A percentile compares a stretch with the other conserved stretches of the same genome.
Conservation (phyloP, 2,888 invertebrate species). For the Stenodera caucasica region DNA sequence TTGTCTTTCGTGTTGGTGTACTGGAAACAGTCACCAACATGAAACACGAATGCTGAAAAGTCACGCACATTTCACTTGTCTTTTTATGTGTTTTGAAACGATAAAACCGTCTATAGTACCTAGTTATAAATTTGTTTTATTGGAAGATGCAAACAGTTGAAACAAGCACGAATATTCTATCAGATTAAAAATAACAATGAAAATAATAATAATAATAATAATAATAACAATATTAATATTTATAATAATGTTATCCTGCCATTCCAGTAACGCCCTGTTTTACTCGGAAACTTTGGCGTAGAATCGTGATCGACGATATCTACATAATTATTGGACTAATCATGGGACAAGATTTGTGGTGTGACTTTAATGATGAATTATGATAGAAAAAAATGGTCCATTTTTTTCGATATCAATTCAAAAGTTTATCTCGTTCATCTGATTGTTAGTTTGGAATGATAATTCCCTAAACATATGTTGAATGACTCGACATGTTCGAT, state of each 20-base stretch:
- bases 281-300: background rate
- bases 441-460: background rate
- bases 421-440: background rate
- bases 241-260: too few relatives aligned
- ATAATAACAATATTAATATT: too few relatives aligned
- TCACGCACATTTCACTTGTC: background rate
- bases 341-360: background rate
- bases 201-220: too few relatives aligned
- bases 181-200: background rate
- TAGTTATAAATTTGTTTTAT: background rate
- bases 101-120: too few relatives aligned
- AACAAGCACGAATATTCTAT: background rate
- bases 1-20: constrained; percentile 5
- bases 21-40: background rate
- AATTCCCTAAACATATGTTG: background rate
- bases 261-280: background rate
- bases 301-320: background rate
- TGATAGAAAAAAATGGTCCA: too few relatives aligned
- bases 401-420: background rate
- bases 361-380: too few relatives aligned
- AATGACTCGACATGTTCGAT: background rate
- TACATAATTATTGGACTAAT: background rate
- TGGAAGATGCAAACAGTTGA: background rate
- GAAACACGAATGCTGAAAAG: background rate
- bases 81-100: background rate